A percentile compares a stretch with the other conserved stretches of the same genome.
Conservation (phyloP, 2,888 invertebrate genomes). For the Escarpia spicata region DNA sequence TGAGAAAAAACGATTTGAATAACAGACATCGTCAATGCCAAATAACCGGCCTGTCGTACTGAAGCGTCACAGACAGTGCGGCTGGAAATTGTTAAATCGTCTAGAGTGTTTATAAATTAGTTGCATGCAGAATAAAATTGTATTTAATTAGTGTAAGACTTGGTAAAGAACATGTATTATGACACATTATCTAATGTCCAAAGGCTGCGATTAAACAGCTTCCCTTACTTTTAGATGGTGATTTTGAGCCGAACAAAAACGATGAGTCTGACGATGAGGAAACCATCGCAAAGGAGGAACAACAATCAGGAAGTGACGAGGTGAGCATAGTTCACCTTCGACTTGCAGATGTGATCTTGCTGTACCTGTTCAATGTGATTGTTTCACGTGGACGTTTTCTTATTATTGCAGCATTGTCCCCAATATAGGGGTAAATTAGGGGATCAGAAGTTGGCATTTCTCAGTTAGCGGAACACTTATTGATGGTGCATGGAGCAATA, state of each 20-base stretch:
- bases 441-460: neutral
- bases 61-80: too few species aligned
- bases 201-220: neutral
- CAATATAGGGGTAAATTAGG: neutral
- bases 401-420: neutral
- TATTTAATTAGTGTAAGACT: neutral
- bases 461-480: neutral
- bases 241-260: constrained; percentile 82
- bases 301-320: constrained; percentile 74
- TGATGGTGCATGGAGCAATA: neutral
- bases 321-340: constrained; percentile 44
- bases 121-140: neutral
- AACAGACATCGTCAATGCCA: too few species aligned
- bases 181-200: neutral
- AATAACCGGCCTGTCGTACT: too few species aligned
- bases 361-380: neutral
- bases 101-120: too few species aligned
- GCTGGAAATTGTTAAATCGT: too few species aligned
- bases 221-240: constrained; percentile 68
- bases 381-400: neutral
- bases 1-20: too few species aligned
- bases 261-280: constrained; percentile 83
- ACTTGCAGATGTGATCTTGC: neutral
- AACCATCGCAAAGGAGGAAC: constrained; percentile 81
- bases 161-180: neutral